phyloP scores from a whole-genome alignment of 2,888 invertebrate genomes.

The Drosophila rellima region DNA sequence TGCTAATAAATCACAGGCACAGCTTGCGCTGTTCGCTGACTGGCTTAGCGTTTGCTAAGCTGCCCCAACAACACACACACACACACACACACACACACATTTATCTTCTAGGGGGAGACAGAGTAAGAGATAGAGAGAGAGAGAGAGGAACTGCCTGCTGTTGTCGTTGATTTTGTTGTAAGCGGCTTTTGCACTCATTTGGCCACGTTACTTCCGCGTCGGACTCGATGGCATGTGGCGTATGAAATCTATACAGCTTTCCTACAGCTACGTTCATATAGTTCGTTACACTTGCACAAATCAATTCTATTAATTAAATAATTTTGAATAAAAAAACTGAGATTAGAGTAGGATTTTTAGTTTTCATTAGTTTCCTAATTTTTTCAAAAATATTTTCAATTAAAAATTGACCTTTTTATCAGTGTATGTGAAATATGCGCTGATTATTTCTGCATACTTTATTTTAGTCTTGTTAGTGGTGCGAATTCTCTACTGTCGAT shows the following conservation, averaged over 20 bases:
- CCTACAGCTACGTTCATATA: not conserved
- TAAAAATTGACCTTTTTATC: too few relatives aligned
- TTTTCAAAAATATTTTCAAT: too few relatives aligned
- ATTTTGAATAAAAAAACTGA: not conserved
- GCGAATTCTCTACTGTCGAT: too few relatives aligned
- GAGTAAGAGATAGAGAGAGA: not conserved
- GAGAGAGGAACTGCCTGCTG: slow-evolving; percentile 40
- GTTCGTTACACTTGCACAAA: not conserved
- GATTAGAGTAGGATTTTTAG: too few relatives aligned
- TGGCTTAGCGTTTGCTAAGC: slow-evolving; percentile 80
- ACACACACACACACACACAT: slow-evolving; percentile 57
- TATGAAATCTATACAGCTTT: not conserved
- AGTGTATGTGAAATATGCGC: too few relatives aligned
- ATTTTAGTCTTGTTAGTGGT: too few relatives aligned
- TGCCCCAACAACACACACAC: slow-evolving; percentile 49
- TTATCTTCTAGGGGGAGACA: slow-evolving; percentile 61
- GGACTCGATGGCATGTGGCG: not conserved
- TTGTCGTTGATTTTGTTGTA: slow-evolving; percentile 66
- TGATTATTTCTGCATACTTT: too few relatives aligned
- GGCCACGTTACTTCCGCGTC: slow-evolving; percentile 5
- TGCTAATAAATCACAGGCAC: slow-evolving; percentile 83
- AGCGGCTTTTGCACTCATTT: slow-evolving; percentile 71
- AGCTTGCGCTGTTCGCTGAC: slow-evolving; percentile 75
- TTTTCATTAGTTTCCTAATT: too few relatives aligned
- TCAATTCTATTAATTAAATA: not conserved